Percentiles rank a stretch among this genome's conserved stretches.
phyloP scores from a whole-genome alignment of 2,888 invertebrate species.

The Euplagia quadripunctaria region DNA sequence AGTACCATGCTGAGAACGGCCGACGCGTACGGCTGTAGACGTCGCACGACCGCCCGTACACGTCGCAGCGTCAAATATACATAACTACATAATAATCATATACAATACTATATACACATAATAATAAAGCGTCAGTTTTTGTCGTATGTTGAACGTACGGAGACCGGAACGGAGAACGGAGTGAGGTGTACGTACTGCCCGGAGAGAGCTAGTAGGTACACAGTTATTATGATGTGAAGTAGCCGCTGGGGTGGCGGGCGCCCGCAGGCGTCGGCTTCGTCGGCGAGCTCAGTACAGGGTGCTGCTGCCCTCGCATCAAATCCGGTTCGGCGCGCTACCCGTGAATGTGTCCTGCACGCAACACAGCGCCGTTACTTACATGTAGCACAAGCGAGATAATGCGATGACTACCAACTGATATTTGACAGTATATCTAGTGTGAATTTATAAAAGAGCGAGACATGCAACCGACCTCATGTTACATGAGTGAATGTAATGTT shows the following conservation, averaged over 20 bases:
- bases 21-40: conserved; percentile 16
- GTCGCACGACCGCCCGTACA: conserved; percentile 8
- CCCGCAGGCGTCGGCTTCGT: conserved; percentile 41
- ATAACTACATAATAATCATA: conserved; percentile 63
- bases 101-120: conserved; percentile 76
- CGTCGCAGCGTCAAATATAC: conserved; percentile 60
- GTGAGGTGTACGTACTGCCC: conserved; percentile 24
- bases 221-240: conserved; percentile 13
- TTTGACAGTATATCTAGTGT: background rate
- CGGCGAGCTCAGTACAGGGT: conserved; percentile 59
- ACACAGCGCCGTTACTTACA: background rate
- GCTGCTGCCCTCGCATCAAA: conserved; percentile 75
- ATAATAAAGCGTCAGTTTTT: conserved; percentile 56
- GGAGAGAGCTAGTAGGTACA: conserved; percentile 11
- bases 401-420: conserved; percentile 8
- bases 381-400: conserved; percentile 18
- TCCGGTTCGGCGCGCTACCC: conserved; percentile 75
- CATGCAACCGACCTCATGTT: no score
- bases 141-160: conserved; percentile 45
- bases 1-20: conserved; percentile 49
- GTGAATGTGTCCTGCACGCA: conserved; percentile 75
- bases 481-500: no score
- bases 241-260: conserved; percentile 23
- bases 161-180: conserved; percentile 26
- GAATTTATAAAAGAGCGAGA: no score